Conservation (phyloP, 2,888 invertebrate species). For the Amphipoea lucens region DNA sequence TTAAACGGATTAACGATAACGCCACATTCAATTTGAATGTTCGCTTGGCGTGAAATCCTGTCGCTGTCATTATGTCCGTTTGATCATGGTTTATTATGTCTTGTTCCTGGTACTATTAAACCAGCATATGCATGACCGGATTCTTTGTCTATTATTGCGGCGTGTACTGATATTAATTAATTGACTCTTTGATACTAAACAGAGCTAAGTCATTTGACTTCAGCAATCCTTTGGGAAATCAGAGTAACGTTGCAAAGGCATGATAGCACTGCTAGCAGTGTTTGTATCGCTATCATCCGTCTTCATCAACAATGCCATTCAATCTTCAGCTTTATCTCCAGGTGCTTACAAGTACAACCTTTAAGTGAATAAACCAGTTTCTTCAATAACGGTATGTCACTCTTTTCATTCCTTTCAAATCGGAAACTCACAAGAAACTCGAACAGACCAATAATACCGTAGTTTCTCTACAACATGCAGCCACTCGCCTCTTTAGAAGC, state of each 20-base stretch:
- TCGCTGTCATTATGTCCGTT: constrained; percentile 45
- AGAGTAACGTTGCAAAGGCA: constrained; percentile 9
- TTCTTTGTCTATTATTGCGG: not conserved
- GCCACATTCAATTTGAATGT: constrained; percentile 55
- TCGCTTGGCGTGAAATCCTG: constrained; percentile 40
- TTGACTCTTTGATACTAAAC: constrained; percentile 11
- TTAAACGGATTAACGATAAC: constrained; percentile 55
- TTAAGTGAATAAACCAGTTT: not conserved
- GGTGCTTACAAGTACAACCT: not conserved
- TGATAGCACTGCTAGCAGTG: not conserved
- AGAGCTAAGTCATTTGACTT: not conserved
- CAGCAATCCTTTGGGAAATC: constrained; percentile 31
- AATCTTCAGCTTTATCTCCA: not conserved
- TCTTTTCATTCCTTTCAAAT: not conserved
- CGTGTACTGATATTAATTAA: not conserved
- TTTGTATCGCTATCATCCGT: constrained; percentile 6
- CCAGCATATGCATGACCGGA: not conserved
- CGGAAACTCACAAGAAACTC: not conserved
- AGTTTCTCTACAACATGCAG: not conserved
- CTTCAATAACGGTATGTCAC: too few relatives aligned
- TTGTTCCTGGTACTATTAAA: constrained; percentile 4
- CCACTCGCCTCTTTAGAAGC: not conserved
- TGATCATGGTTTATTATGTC: constrained; percentile 22
- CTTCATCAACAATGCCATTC: constrained; percentile 6
- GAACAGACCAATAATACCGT: not conserved